These are phyloP conservation scores for Ceyx melanurus DNA, from an alignment of 2,113 vertebrate species.

Conservation along the genomic window DNA sequence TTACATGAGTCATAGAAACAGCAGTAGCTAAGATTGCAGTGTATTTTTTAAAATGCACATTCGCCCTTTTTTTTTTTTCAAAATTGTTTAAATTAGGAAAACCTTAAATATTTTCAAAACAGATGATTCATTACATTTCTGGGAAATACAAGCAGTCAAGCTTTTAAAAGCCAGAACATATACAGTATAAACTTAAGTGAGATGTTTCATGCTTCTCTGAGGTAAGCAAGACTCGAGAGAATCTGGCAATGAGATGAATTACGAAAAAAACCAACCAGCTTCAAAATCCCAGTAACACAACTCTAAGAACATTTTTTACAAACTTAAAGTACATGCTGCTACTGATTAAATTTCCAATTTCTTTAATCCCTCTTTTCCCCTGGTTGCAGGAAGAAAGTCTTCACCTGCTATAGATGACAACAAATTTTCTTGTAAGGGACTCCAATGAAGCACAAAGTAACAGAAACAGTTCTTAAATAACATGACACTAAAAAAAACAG, in stretches of 20 bases:
- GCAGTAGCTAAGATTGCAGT: neutral
- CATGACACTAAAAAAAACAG: neutral
- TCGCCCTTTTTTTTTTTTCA: too few relatives aligned
- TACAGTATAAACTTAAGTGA: neutral
- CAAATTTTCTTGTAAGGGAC: conserved; percentile 2
- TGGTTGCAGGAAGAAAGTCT: neutral
- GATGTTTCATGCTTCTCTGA: neutral
- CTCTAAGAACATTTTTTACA: neutral
- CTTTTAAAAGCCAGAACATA: neutral
- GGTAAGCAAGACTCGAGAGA: neutral
- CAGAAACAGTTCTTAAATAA: neutral
- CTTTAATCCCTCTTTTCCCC: neutral
- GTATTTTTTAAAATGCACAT: neutral
- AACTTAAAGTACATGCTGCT: too few relatives aligned
- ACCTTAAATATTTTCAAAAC: conserved; percentile 10
- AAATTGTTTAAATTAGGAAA: neutral
- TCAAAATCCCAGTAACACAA: neutral
- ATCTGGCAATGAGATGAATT: neutral
- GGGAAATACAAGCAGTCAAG: neutral
- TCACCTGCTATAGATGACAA: neutral
- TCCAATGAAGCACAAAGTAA: neutral
- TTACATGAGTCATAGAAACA: neutral
- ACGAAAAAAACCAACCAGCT: neutral
- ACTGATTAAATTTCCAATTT: neutral
- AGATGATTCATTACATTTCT: neutral